These are phyloP conservation scores for Astatotilapia flaviijosephi DNA, from an alignment of 2,113 vertebrate species.

Conservation along the genomic window DNA sequence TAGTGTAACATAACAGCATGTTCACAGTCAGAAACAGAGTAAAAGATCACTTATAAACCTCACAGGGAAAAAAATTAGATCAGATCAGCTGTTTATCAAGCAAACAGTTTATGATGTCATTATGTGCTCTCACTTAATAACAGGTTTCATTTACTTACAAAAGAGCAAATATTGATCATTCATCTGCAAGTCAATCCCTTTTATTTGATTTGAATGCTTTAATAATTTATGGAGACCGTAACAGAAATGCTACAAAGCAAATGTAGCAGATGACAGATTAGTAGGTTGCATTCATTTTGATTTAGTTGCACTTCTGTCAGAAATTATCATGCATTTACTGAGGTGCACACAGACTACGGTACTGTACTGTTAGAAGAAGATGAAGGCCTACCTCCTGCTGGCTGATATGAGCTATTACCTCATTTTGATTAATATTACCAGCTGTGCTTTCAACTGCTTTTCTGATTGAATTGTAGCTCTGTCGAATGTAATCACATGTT, in stretches of 20 bases:
- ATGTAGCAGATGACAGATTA: neutral
- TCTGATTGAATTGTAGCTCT: neutral
- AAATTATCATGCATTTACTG: neutral
- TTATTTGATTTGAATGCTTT: neutral
- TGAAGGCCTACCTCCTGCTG: constrained; percentile 61
- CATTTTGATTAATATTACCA: neutral
- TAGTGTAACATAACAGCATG: neutral
- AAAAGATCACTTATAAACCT: neutral
- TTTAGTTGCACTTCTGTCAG: neutral
- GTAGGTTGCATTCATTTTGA: neutral
- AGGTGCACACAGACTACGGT: neutral
- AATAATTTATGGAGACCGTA: neutral
- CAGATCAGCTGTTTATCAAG: neutral
- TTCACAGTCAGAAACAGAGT: neutral
- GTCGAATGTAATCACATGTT: neutral
- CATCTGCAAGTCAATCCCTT: neutral
- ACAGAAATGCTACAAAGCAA: neutral
- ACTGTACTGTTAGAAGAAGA: neutral
- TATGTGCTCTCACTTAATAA: neutral
- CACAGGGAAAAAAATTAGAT: neutral
- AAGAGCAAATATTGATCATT: neutral
- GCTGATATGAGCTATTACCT: constrained; percentile 43
- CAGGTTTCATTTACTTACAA: neutral
- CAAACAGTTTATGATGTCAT: neutral
- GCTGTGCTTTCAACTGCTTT: neutral